phyloP scores from a whole-genome alignment of 1,140 invertebrate genomes.

The Cotesia vestalis region DNA sequence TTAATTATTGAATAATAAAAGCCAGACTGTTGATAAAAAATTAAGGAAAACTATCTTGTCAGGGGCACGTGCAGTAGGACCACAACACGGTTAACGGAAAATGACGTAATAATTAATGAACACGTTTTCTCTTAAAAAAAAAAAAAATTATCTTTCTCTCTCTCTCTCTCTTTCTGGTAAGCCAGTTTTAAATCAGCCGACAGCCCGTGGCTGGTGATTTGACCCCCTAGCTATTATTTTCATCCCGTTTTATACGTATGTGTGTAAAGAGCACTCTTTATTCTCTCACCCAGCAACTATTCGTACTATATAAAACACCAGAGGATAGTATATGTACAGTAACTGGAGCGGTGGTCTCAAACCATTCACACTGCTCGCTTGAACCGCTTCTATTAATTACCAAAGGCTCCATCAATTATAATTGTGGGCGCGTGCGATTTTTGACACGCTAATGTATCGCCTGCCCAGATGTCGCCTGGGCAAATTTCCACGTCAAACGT shows the following conservation, averaged over 20 bases:
- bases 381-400: constrained; percentile 62
- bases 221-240: neutral
- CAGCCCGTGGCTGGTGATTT: constrained; percentile 29
- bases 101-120: constrained; percentile 66
- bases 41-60: constrained; percentile 49
- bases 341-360: neutral
- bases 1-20: too few relatives aligned
- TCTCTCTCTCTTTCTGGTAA: constrained; percentile 8
- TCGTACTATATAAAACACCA: too few relatives aligned
- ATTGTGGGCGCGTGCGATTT: constrained; percentile 51
- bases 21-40: too few relatives aligned
- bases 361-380: constrained; percentile 33
- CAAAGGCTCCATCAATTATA: constrained; percentile 63
- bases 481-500: neutral
- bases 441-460: constrained; percentile 65
- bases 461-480: constrained; percentile 58
- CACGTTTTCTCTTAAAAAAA: constrained; percentile 39
- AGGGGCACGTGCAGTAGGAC: constrained; percentile 55
- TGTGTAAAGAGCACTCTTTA: too few relatives aligned
- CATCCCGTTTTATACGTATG: neutral
- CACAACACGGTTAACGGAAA: constrained; percentile 58
- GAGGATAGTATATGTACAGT: too few relatives aligned
- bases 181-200: constrained; percentile 57
- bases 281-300: constrained; percentile 14
- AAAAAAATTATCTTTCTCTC: too few relatives aligned